These are phyloP conservation scores for Tipula confusa DNA, from an alignment of 2,888 invertebrate species.

Conservation along the genomic window DNA sequence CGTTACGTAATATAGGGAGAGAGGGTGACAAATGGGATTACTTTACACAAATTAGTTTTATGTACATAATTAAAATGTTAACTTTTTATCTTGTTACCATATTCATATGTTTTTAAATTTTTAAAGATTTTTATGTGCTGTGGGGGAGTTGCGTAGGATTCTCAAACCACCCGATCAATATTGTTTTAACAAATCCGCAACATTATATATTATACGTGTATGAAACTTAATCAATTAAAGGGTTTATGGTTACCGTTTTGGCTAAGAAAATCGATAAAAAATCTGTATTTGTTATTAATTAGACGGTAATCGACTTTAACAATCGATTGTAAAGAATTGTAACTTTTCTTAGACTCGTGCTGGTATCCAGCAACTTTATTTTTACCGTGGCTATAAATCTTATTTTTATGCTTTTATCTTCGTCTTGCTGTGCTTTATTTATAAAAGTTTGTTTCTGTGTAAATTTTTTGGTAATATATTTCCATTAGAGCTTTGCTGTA, in stretches of 20 bases:
- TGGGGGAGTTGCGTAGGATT: background rate
- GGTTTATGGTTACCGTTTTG: background rate
- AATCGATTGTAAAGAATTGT: background rate
- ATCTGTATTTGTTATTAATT: background rate
- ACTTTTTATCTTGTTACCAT: background rate
- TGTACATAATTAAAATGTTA: conserved; percentile 5
- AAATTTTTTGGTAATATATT: background rate
- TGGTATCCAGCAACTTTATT: background rate
- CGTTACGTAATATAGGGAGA: background rate
- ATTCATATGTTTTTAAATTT: background rate
- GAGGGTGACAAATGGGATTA: conserved; percentile 12
- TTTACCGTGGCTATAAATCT: conserved; percentile 25
- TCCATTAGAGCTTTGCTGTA: background rate
- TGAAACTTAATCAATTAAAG: background rate
- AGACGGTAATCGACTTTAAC: background rate
- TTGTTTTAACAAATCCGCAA: background rate
- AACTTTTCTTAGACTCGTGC: background rate
- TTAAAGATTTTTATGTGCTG: background rate
- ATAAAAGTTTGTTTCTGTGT: background rate
- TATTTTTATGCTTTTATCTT: background rate
- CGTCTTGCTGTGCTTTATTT: background rate
- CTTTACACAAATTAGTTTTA: conserved; percentile 12
- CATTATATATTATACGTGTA: no score
- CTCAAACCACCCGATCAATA: background rate
- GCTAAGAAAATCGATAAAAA: background rate